Base-by-base conservation (phyloP, 2,888 invertebrate species). In the Laothoe populi region DNA sequence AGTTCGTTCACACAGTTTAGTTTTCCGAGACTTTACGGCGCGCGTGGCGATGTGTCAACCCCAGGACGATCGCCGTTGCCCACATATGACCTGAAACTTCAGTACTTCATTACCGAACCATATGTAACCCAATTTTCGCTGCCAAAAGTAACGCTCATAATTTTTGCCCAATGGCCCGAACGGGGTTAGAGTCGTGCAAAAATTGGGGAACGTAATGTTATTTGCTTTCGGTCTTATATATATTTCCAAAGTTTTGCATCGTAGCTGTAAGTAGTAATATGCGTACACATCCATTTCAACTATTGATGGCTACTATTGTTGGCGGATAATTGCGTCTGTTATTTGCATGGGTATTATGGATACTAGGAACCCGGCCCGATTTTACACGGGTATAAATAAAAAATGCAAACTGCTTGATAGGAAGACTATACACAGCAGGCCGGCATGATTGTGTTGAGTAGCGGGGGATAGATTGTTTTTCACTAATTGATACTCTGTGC, bases 71-170 rank as follows among this genome's bases (percentile, higher is more conserved):
- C 58, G 48, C 23, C 62, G 72, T 66, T 73, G 75, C 71, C 67
- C 82, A 84, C 83, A 86, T 88, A 88, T 82, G 88, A 87, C 87
- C 88, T 83, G 86, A 84, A 89, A 89, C 84, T 88, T 88, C 86
- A 87, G 81, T 82, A 86, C 87, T 89, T 89, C 87, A 91, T 90
- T 89, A 88, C 80, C 71, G 74, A 70, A 72, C 79, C 81, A 85
- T 84, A 82, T 77, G 78, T 81, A 82, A 81, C 84, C 81, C 84
- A 79, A 84, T 86, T 81, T 76, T 72, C 69, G 72, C 74, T 67
- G 63, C 68, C 68, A 73, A 74, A 78, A 78, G 78, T 75, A 78
- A 77, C 77, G 76, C 76, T 78, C 82, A 86, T 87, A 83, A 83
- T 83, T 84, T 82, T 80, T 78, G 75, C 64, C 68, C 46, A 57